phyloP scores from a whole-genome alignment of 2,888 invertebrate genomes.

The Lamellibrachia columna region DNA sequence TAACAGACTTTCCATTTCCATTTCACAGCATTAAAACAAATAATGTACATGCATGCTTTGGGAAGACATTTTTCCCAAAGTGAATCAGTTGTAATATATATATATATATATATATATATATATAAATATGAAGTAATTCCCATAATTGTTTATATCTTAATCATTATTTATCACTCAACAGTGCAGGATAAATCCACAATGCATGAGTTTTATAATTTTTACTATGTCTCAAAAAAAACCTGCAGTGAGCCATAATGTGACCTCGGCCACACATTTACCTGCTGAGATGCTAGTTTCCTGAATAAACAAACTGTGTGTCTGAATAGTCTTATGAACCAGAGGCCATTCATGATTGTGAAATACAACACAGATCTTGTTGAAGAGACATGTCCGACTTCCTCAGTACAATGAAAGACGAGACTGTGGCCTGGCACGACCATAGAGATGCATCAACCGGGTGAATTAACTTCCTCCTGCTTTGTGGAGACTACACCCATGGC shows the following conservation, averaged over 20 bases:
- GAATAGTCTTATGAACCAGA: background rate
- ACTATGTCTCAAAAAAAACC: background rate
- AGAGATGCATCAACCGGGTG: background rate
- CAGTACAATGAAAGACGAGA: background rate
- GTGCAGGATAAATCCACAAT: background rate
- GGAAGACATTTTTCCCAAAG: background rate
- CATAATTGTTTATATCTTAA: background rate
- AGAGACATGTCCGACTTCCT: background rate
- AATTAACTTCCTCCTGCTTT: background rate
- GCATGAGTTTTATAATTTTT: background rate
- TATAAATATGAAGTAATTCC: background rate
- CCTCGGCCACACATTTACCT: background rate
- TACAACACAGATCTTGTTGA: background rate
- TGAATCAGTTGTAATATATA: background rate
- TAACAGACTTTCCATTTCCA: background rate
- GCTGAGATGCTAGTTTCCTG: conserved; percentile 1
- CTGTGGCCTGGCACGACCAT: background rate
- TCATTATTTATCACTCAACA: background rate
- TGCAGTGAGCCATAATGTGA: background rate
- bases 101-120: background rate
- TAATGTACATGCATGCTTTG: background rate
- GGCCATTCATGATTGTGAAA: background rate
- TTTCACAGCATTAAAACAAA: background rate
- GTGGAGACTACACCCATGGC: background rate
- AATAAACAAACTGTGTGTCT: background rate